Percentiles rank a stretch among this genome's conserved stretches.
Evolutionary conservation across 2,888 invertebrate genomes (phyloP).

Genomic region (Tethea ocularis): DNA sequence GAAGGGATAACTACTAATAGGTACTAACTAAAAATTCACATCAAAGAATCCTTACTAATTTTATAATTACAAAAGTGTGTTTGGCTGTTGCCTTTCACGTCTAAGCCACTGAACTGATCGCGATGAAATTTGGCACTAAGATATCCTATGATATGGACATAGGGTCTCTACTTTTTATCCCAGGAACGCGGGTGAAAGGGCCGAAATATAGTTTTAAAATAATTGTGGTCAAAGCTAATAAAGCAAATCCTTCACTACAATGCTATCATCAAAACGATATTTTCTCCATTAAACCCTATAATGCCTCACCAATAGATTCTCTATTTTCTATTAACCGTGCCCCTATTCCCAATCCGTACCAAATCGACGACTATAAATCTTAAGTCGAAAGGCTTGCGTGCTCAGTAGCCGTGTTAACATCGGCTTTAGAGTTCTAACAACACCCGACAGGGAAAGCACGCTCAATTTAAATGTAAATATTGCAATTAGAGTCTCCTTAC

Average conservation of each 20-base stretch:
- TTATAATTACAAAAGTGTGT: no score
- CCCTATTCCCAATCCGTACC: constrained; percentile 19
- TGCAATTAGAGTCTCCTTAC: constrained; percentile 58
- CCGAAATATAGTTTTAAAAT: no score
- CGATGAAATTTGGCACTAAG: no score
- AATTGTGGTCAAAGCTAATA: background rate
- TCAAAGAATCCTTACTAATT: no score
- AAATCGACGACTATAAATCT: constrained; percentile 37
- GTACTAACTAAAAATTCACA: no score
- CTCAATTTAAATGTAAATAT: constrained; percentile 76
- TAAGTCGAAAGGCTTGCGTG: constrained; percentile 46
- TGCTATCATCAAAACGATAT: background rate
- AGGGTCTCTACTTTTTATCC: no score
- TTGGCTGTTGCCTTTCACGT: no score
- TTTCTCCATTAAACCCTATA: background rate
- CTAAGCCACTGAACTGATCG: no score
- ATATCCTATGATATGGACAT: no score
- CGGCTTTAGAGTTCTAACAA: constrained; percentile 40
- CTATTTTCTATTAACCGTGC: constrained; percentile 8
- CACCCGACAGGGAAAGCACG: constrained; percentile 48
- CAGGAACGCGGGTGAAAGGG: no score
- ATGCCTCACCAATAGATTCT: constrained; percentile 15
- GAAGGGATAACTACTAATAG: no score
- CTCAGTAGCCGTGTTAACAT: constrained; percentile 56
- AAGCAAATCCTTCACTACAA: background rate